phyloP scores from a whole-genome alignment of 2,797 vertebrate species.

The Adrianichthys oophorus region DNA sequence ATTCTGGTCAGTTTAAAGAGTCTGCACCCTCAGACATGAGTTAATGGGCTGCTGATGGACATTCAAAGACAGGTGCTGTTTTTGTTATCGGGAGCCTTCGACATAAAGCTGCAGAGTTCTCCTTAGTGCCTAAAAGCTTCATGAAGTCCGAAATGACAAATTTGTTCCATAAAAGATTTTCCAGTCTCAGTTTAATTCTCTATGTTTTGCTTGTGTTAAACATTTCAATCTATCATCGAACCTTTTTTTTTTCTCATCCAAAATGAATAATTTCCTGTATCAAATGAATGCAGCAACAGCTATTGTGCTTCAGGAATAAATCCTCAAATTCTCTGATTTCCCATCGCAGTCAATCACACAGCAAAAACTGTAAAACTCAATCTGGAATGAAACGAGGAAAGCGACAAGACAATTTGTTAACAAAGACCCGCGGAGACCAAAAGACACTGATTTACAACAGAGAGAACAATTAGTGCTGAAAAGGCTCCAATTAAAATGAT shows the following conservation, averaged over 20 bases:
- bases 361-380: conserved; percentile 54
- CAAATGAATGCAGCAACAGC: conserved; percentile 4
- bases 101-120: conserved; percentile 42
- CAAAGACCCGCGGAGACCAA: conserved; percentile 68
- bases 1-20: conserved; percentile 63
- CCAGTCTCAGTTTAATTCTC: background rate
- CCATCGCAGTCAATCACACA: conserved; percentile 47
- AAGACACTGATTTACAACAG: conserved; percentile 73
- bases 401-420: conserved; percentile 68
- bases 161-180: conserved; percentile 1
- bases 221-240: conserved; percentile 2
- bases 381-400: conserved; percentile 66
- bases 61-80: conserved; percentile 68
- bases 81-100: conserved; percentile 42
- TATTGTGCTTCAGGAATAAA: conserved; percentile 15
- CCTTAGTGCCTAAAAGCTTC: conserved; percentile 25
- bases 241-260: background rate
- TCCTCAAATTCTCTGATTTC: conserved; percentile 32
- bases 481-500: conserved; percentile 74
- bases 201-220: background rate
- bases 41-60: conserved; percentile 72
- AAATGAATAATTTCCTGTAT: background rate
- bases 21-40: conserved; percentile 59
- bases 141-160: background rate
- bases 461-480: conserved; percentile 74